These are phyloP conservation scores for Chroicocephalus ridibundus DNA, from an alignment of 2,113 vertebrate genomes.

Conservation along the genomic window DNA sequence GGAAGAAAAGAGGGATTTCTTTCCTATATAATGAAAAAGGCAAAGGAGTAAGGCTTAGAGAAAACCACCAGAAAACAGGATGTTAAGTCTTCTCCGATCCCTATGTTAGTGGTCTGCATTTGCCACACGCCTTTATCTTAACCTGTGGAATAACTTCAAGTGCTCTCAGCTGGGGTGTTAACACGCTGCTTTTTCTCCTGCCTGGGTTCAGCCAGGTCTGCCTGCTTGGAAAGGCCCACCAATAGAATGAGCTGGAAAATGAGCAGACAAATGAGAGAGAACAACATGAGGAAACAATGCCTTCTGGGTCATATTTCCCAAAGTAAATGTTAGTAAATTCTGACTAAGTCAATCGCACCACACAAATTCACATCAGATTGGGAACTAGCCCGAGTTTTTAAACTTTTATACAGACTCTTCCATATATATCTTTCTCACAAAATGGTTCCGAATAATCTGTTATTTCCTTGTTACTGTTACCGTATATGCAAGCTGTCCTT, in stretches of 20 bases:
- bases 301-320: background rate
- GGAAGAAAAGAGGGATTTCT: background rate
- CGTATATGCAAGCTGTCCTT: background rate
- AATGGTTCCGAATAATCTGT: background rate
- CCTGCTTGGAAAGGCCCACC: background rate
- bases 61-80: background rate
- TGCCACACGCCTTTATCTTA: background rate
- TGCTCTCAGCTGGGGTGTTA: background rate
- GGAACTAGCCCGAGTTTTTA: background rate
- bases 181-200: rapidly evolving
- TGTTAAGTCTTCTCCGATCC: background rate
- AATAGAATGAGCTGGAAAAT: background rate
- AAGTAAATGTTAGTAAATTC: slow-evolving; percentile 6
- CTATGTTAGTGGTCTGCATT: background rate
- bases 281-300: background rate
- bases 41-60: background rate
- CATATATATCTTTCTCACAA: background rate
- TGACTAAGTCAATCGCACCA: background rate
- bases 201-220: background rate
- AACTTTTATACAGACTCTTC: background rate
- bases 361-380: background rate
- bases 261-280: background rate
- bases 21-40: background rate
- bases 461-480: background rate
- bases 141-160: background rate